These are phyloP conservation scores for Chionodraco myersi DNA, from an alignment of 2,113 vertebrate genomes.

Conservation along the genomic window DNA sequence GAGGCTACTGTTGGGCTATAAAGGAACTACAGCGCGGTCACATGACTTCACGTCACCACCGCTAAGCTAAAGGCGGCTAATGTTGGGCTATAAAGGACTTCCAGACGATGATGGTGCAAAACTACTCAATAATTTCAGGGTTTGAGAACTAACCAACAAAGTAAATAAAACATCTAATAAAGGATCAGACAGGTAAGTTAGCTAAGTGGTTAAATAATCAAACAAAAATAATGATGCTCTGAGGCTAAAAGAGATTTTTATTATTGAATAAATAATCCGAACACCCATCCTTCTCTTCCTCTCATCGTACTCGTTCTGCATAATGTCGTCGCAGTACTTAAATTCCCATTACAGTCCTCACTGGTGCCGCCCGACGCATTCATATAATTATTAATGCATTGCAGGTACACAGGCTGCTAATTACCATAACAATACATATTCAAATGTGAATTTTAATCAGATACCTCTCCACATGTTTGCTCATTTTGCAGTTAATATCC, in stretches of 20 bases:
- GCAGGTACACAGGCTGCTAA: background rate
- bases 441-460: conserved; percentile 6
- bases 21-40: too few species aligned
- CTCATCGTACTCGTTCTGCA: conserved; percentile 5
- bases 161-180: background rate
- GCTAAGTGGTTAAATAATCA: background rate
- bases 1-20: too few species aligned
- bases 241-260: background rate
- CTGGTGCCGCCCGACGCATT: background rate
- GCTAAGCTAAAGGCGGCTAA: too few species aligned
- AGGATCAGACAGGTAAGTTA: background rate
- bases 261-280: conserved; percentile 3
- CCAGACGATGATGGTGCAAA: too few species aligned
- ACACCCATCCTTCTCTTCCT: background rate
- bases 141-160: background rate
- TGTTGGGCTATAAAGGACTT: too few species aligned
- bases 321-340: background rate
- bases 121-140: too few species aligned
- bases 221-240: background rate
- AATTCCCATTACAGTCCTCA: conserved; percentile 16
- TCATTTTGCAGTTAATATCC: background rate
- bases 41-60: too few species aligned
- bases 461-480: background rate
- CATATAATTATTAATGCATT: background rate
- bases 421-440: conserved; percentile 32